Evolutionary conservation across 2,797 vertebrate genomes (phyloP), one percentile per base, ranked within the genome.

Genomic region (Knipowitschia caucasica): DNA sequence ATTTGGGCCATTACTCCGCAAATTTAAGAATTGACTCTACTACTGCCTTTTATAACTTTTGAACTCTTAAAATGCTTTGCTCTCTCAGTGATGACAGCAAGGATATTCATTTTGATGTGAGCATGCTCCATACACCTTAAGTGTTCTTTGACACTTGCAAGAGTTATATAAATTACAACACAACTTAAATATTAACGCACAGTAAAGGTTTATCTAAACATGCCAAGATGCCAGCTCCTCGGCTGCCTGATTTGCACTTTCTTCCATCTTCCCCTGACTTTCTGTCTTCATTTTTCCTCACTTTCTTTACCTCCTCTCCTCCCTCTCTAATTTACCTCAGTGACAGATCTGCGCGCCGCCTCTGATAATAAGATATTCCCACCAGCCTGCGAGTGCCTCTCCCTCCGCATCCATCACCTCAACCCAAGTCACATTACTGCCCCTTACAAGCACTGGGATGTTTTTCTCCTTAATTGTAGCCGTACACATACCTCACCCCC

Each of bases 391-490:
- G 18, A 86, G 83, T 80, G 81, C 86, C 78, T 78, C 87, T 80
- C 77, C 76, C 77, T 61, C 62, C 69, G 77, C 85, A 89, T 89
- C 82, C 76, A 89, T 90, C 88, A 90, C 77, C 73, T 76, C 67
- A 12, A 15, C 44, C 61, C 47, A 67, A 82, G 83, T 87, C 86
- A 84, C 82, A 87, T 88, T 88, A 89, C 80, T 83, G 84, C 71
- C 81, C 84, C 89, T 86, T 87, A 88, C 88, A 85, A 87, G 83
- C 71, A 77, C 76, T 59, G 42, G 67, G 71, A 83, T 89, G 82
- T 86, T 86, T 87, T 86, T 86, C 85, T 78, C 80, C 85, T 89
- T 90, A 90, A 89, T 90, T 89, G 86, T 89, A 81, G 87, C 80
- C 50, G 54, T 80, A 85, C 85, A 86, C 80, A 84, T 82, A 85